These are phyloP conservation scores for Ecliptopera silaceata DNA, from an alignment of 2,888 invertebrate genomes.

Conservation along the genomic window DNA sequence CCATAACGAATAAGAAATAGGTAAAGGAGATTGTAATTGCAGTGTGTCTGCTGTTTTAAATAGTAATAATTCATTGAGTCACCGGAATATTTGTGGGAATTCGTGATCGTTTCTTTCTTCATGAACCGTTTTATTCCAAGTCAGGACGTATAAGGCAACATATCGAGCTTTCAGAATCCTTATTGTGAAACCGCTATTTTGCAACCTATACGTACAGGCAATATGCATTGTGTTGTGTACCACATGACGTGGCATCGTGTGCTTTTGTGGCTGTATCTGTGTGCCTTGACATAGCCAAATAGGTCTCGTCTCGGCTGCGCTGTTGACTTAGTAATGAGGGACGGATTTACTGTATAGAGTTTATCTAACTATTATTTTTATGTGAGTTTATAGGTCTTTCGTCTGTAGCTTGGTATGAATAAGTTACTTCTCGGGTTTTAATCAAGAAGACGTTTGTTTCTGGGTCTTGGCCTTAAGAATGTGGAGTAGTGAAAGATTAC, in stretches of 20 bases:
- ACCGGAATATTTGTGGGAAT: neutral
- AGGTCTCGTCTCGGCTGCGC: conserved; percentile 16
- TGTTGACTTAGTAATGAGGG: conserved; percentile 21
- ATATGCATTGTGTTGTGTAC: conserved; percentile 3
- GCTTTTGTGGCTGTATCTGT: conserved; percentile 7
- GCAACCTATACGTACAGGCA: neutral
- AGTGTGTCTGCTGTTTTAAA: too few species aligned
- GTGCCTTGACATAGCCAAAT: conserved; percentile 24
- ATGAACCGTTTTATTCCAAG: neutral
- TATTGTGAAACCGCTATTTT: conserved; percentile 2
- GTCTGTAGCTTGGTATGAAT: neutral
- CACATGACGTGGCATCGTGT: neutral
- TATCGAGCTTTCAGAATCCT: conserved; percentile 12
- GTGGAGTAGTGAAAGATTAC: neutral
- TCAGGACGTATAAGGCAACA: conserved; percentile 12
- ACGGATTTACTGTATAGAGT: neutral
- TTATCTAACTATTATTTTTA: neutral
- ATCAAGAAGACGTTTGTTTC: neutral
- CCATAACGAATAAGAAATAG: too few species aligned
- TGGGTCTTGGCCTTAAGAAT: neutral
- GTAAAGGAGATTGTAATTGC: too few species aligned
- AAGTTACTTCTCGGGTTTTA: neutral
- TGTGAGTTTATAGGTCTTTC: neutral
- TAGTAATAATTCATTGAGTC: neutral
- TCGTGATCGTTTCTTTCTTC: neutral